Conservation (phyloP, 2,888 invertebrate species). For the Cremastinae sp. region DNA sequence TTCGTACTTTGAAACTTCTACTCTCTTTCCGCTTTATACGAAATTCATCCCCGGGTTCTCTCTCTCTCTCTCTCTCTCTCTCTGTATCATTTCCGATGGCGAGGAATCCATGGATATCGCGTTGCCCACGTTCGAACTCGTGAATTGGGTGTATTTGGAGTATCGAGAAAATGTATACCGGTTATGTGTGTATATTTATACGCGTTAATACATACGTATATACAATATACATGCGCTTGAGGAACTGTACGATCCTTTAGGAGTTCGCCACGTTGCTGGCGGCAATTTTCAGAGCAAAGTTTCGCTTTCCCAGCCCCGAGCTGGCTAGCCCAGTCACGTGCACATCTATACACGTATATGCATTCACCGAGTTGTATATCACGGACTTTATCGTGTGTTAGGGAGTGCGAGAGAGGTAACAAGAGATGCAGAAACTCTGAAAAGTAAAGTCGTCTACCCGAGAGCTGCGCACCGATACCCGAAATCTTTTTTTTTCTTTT, state of each 20-base stretch:
- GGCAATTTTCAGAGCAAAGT: slow-evolving; percentile 74
- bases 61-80: slow-evolving; percentile 10
- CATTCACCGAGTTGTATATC: slow-evolving; percentile 33
- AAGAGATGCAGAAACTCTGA: slow-evolving; percentile 61
- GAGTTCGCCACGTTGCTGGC: slow-evolving; percentile 73
- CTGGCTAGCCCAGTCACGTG: slow-evolving; percentile 4
- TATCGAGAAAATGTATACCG: slow-evolving; percentile 14
- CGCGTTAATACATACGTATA: slow-evolving; percentile 14
- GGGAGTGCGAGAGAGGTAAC: slow-evolving; percentile 71
- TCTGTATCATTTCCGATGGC: slow-evolving; percentile 36
- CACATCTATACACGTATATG: slow-evolving; percentile 18
- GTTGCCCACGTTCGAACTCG: slow-evolving; percentile 6
- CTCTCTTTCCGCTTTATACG: slow-evolving; percentile 3
- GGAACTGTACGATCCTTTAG: slow-evolving; percentile 76
- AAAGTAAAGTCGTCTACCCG: slow-evolving; percentile 64
- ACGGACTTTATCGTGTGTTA: slow-evolving; percentile 63
- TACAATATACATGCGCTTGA: slow-evolving; percentile 37
- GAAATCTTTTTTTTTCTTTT: slow-evolving; percentile 33
- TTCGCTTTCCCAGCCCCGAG: slow-evolving; percentile 63
- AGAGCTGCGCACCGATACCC: slow-evolving; percentile 64
- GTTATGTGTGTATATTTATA: slow-evolving; percentile 13
- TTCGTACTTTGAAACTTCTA: slow-evolving; percentile 20
- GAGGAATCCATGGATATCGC: slow-evolving; percentile 18
- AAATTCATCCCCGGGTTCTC: slow-evolving; percentile 11
- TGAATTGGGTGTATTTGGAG: slow-evolving; percentile 32